A percentile compares a stretch with the other conserved stretches of the same genome.
phyloP scores from a whole-genome alignment of 2,797 vertebrate genomes.

The Alfaro cultratus region DNA sequence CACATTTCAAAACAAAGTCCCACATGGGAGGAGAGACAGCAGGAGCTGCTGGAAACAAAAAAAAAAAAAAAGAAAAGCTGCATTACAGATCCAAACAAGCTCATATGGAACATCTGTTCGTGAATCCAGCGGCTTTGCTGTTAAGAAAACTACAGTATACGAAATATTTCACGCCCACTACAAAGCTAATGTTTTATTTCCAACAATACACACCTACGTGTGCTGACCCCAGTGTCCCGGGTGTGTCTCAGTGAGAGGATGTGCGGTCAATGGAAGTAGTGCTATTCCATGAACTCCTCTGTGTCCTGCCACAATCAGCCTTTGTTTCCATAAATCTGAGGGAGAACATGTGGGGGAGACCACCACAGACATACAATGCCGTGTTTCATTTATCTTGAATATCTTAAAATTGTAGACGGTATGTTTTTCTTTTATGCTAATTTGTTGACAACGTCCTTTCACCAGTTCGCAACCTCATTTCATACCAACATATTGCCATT shows the following conservation, averaged over 20 bases:
- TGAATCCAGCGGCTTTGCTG: slow-evolving; percentile 29
- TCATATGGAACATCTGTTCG: slow-evolving; percentile 35
- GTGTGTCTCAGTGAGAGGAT: slow-evolving; percentile 32
- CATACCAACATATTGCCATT: neutral
- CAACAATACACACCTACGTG: slow-evolving; percentile 11
- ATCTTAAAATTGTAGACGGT: neutral
- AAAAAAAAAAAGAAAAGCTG: neutral
- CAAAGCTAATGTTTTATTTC: slow-evolving; percentile 14
- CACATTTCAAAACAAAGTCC: slow-evolving; percentile 41
- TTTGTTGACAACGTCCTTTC: neutral
- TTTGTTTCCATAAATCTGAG: slow-evolving; percentile 48
- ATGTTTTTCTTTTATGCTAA: neutral
- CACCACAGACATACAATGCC: slow-evolving; percentile 20
- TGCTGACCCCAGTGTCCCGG: slow-evolving; percentile 22
- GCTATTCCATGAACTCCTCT: slow-evolving; percentile 43
- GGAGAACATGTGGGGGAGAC: slow-evolving; percentile 42
- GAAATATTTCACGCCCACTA: slow-evolving; percentile 42
- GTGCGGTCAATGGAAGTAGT: slow-evolving; percentile 41
- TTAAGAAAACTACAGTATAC: slow-evolving; percentile 25
- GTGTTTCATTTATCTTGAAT: slow-evolving; percentile 15
- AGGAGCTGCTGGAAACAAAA: slow-evolving; percentile 28
- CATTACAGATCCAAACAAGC: slow-evolving; percentile 19
- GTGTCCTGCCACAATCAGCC: slow-evolving; percentile 54
- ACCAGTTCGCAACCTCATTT: neutral
- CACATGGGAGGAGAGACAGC: slow-evolving; percentile 33